Evolutionary conservation across 2,888 invertebrate species (phyloP).

Genomic region (Elysia crispata): DNA sequence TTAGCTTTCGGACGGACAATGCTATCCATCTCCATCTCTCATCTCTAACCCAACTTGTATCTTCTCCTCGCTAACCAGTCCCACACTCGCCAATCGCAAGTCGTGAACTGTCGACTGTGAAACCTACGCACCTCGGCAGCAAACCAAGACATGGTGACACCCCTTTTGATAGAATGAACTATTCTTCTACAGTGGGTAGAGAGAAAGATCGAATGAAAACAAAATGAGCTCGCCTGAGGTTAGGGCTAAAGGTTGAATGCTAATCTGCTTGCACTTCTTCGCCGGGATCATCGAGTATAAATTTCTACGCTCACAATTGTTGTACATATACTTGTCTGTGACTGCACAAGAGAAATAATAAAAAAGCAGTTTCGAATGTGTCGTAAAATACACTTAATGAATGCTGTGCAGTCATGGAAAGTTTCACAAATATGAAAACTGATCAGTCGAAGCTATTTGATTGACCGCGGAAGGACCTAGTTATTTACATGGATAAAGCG

Average conservation of each 20-base stretch:
- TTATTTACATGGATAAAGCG: conserved; percentile 59
- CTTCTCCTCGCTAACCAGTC: no score
- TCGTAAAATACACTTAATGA: no score
- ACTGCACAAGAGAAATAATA: no score
- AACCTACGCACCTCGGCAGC: background rate
- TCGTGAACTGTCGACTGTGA: background rate
- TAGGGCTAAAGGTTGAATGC: conserved; percentile 51
- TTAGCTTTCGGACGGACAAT: no score
- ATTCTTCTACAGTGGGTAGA: background rate
- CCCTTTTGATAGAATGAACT: conserved; percentile 33
- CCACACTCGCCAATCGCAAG: no score
- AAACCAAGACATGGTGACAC: background rate
- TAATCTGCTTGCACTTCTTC: conserved; percentile 48
- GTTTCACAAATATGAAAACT: no score
- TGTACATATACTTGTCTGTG: no score
- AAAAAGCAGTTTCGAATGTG: no score
- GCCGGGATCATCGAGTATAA: conserved; percentile 45
- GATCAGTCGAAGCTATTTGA: no score
- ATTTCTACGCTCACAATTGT: conserved; percentile 35
- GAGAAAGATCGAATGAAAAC: conserved; percentile 41
- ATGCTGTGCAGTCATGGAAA: no score
- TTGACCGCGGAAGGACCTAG: conserved; percentile 32
- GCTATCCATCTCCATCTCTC: no score
- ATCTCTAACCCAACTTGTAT: no score
- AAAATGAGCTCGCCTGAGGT: conserved; percentile 47